Evolutionary conservation across 2,888 invertebrate species (phyloP), one percentile per base, ranked within the genome.

Genomic region (Papilio elwesi): DNA sequence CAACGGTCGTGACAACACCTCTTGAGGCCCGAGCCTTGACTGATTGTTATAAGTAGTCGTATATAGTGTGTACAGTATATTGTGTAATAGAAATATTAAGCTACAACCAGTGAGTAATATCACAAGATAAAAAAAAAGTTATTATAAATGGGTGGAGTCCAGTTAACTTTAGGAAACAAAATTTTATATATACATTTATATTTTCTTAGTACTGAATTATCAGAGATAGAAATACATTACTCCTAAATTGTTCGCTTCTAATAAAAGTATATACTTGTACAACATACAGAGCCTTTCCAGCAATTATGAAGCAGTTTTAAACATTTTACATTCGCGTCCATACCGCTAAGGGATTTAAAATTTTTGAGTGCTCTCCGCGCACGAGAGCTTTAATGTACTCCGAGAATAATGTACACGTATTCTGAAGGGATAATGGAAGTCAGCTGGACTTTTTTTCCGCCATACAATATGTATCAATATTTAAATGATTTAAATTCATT

Each of bases 401-500:
- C 12, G 68, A 49, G 68, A 63, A 48, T 63, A 63, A 70, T 64
- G 67, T 51, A 26, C 48, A 48, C 38, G 51, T 67, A 63, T 72
- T 72, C 48, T 68, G 26, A 68, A 68, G 64, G 68, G 38, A 68
- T 68, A 73, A 73, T 73, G 68, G 68, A 71, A 55, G 55, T 51
- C 63, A 55, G 16, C 38, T 16, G 59, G 0, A 57, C 9, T 2
- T 13, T 57, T 59, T 59, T 59, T 26, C 4, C n/a, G n/a, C n/a
- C n/a, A n/a, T n/a, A n/a, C n/a, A 1, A 16, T 26, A 26, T 43
- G 6, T 26, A 4, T 55, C 11, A 55, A 26, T 26, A 55, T 26
- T 55, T 12, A 26, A 55, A 55, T 55, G 4, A 55, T 36, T 55
- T 9, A 10, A 53, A 53, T 53, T 16, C 10, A 16, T 16, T 53